Conservation (phyloP, 1,140 invertebrate species). For the Aphis gossypii region DNA sequence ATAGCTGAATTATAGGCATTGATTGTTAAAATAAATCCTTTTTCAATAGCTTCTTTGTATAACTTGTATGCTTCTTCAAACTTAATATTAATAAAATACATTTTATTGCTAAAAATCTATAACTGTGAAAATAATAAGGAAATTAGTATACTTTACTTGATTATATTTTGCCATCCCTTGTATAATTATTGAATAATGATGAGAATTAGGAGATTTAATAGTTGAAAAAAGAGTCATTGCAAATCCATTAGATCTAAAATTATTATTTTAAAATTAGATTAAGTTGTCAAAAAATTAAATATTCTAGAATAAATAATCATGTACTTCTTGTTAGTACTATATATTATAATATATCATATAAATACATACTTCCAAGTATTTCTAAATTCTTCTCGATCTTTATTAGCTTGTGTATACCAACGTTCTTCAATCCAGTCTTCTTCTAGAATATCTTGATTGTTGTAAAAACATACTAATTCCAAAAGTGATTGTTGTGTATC, state of each 20-base stretch:
- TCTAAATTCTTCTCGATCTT: constrained; percentile 66
- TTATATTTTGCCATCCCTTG: constrained; percentile 77
- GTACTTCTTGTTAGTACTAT: neutral
- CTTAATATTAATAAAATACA: constrained; percentile 64
- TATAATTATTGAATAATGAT: constrained; percentile 75
- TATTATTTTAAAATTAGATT: constrained; percentile 27
- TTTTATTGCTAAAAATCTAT: neutral
- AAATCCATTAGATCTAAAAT: constrained; percentile 65
- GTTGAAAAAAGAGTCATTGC: constrained; percentile 66
- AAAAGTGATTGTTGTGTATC: constrained; percentile 76
- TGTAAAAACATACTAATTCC: constrained; percentile 84
- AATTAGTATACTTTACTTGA: constrained; percentile 64
- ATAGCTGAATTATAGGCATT: constrained; percentile 78
- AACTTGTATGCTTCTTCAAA: constrained; percentile 71
- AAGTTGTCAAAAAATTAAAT: neutral
- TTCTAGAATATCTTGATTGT: constrained; percentile 72
- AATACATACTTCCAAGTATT: constrained; percentile 77
- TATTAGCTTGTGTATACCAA: constrained; percentile 72
- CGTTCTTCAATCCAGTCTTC: constrained; percentile 79
- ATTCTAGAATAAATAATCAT: constrained; percentile 38
- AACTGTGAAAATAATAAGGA: neutral
- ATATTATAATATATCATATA: neutral
- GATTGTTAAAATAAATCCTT: constrained; percentile 70
- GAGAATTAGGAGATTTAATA: constrained; percentile 64
- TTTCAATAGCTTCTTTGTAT: constrained; percentile 73